Evolutionary conservation across 2,797 vertebrate genomes (phyloP), one percentile per base, ranked within the genome.

Genomic region (Remorina albescens): DNA sequence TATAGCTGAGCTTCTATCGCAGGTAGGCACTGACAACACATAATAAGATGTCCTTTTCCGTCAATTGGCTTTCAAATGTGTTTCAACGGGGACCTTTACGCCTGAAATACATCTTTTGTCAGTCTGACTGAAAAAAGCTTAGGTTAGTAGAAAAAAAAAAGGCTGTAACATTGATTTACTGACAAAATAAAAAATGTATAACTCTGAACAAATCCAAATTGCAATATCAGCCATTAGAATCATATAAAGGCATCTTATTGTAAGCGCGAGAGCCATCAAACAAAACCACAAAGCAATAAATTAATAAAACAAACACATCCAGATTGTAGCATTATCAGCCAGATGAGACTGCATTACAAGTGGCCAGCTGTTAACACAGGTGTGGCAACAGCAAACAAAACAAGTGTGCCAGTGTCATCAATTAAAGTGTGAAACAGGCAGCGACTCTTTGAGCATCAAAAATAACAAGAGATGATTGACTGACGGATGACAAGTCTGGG

Each of bases 281-380:
- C 26, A 19, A 50, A 70, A 28, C 34, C 49, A 51, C 76, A 56
- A 56, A 39, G 47, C 30, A 9, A 42, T 44, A 30, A 51, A 74
- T 54, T 19, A 76, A 74, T 26, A 53, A 69, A 56, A 65, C 62
- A 62, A 60, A 83, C 61, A 28, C 59, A 53, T 37, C 37, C 76
- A 78, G 63, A 67, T 34, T 76, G 63, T 12, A 6, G 62, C 50
- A 18, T 46, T 59, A 59, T 73, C 41, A 59, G 56, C 47, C 54
- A 47, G 74, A 81, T 47, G 56, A 76, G 34, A 16, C 12, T n/a
- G 47, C 32, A 39, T 30, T 10, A 46, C 26, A 39, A 55, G 30
- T 11, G 72, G 60, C 63, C 80, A 72, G 78, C 60, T 85, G 88
- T 77, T 77, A 15, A 26, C 56, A 26, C 77, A 73, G 72, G 74